Percentiles rank a stretch among this genome's conserved stretches.
These are phyloP conservation scores for Acanthochromis polyacanthus DNA, from an alignment of 2,113 vertebrate species.

Conservation along the genomic window DNA sequence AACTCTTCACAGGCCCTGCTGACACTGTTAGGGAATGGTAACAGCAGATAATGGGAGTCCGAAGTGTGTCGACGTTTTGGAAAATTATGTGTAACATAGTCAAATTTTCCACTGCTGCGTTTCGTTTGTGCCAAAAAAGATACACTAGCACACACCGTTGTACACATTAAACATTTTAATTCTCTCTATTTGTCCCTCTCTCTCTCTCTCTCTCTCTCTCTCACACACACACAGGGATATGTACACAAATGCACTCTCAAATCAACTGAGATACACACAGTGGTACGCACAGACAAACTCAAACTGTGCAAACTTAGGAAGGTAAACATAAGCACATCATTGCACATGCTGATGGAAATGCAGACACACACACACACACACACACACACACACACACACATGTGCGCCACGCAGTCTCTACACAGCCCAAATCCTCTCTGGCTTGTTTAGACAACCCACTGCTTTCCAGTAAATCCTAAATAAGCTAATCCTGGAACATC, in stretches of 20 bases:
- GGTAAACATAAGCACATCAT: slow-evolving; percentile 42
- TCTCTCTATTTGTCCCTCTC: neutral
- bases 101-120: slow-evolving; percentile 43
- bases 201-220: neutral
- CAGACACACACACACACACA: slow-evolving; percentile 32
- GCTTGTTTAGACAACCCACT: slow-evolving; percentile 66
- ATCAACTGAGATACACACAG: slow-evolving; percentile 19
- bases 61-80: slow-evolving; percentile 24
- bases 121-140: slow-evolving; percentile 43
- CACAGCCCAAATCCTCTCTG: slow-evolving; percentile 66
- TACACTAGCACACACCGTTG: neutral
- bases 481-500: slow-evolving; percentile 73
- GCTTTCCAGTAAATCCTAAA: slow-evolving; percentile 75
- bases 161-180: slow-evolving; percentile 22
- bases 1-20: slow-evolving; percentile 7
- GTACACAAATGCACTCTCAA: slow-evolving; percentile 3
- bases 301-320: slow-evolving; percentile 44
- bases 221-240: neutral
- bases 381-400: slow-evolving; percentile 13
- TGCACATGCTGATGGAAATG: slow-evolving; percentile 25
- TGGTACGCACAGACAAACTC: slow-evolving; percentile 28
- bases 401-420: slow-evolving; percentile 25
- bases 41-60: slow-evolving; percentile 57
- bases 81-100: slow-evolving; percentile 44
- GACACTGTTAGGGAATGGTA: slow-evolving; percentile 44